phyloP scores from a whole-genome alignment of 1,140 invertebrate genomes.

The Plectrocnemia conspersa region DNA sequence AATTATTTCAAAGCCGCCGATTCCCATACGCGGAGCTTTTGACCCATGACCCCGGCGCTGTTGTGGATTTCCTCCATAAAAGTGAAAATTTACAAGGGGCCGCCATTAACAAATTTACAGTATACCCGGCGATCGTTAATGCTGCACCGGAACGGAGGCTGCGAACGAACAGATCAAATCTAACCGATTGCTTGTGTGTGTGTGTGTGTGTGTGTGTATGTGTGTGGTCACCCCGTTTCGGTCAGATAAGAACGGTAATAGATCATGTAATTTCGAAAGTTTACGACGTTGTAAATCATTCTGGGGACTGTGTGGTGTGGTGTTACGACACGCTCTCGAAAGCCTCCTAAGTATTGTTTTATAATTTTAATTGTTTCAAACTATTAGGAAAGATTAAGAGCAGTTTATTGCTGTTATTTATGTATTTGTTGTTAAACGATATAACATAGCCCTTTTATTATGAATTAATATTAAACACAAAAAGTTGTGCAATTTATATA shows the following conservation, averaged over 20 bases:
- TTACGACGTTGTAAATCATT: conserved; percentile 29
- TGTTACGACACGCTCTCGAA: too few relatives aligned
- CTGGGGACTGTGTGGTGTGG: conserved; percentile 17
- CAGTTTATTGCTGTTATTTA: too few relatives aligned
- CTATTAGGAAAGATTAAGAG: too few relatives aligned
- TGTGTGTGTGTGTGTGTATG: conserved; percentile 14
- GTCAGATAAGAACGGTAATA: conserved; percentile 32
- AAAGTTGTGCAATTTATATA: too few relatives aligned
- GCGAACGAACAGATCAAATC: conserved; percentile 5
- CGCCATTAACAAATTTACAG: conserved; percentile 22
- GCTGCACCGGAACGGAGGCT: conserved; percentile 12
- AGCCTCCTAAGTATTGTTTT: too few relatives aligned
- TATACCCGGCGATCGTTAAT: conserved; percentile 11
- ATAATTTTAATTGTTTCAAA: too few relatives aligned
- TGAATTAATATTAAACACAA: too few relatives aligned
- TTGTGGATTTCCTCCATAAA: conserved; percentile 28
- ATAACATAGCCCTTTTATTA: too few relatives aligned
- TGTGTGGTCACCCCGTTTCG: conserved; percentile 14
- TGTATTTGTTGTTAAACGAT: too few relatives aligned
- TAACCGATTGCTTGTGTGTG: background rate
- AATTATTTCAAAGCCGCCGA: too few relatives aligned
- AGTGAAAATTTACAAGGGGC: conserved; percentile 27
- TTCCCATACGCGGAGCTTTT: conserved; percentile 19
- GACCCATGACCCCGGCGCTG: conserved; percentile 12
- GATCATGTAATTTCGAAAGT: conserved; percentile 31